Evolutionary conservation across 2,113 vertebrate species (phyloP), one percentile per base, ranked within the genome.

Genomic region (Saccopteryx leptura): DNA sequence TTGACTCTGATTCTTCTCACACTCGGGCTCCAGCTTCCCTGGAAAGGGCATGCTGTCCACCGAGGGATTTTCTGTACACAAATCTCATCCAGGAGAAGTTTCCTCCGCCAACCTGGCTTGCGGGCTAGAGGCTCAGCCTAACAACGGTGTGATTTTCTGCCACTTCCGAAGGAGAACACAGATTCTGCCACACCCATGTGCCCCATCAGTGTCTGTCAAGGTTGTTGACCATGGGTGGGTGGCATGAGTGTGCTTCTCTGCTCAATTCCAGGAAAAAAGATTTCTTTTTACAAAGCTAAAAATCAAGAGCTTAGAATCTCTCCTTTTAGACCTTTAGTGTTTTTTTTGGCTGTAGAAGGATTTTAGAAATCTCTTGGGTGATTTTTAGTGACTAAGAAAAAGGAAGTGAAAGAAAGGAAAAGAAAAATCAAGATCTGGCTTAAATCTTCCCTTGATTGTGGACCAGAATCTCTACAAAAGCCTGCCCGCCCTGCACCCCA

Each of bases 351-450:
- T 95, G 5, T 84, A 91, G 63, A 88, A 91, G 50, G 28, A 95
- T 60, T 86, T 61, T 9, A 71, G 75, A 13, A 69, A 78, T 83
- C 39, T 91, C 48, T 69, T 88, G 23, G 14, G 26, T 76, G 52
- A 39, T 74, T 94, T 94, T 96, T 81, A 86, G 19, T 93, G 33
- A 21, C 52, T 60, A 79, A 92, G 86, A 79, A 81, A 52, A 52
- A 69, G 10, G 28, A 26, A 39, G 39, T 7, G 39, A 39, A 39
- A 66, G 23, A 91, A 71, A 90, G 68, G 26, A 83, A 90, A 78
- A 66, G 18, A 28, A 76, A 96, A 88, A 28, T 65, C n/a, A 52
- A 69, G 52, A 74, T 76, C 33, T 9, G 74, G 15, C 33, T 85
- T 71, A 33, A 72, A 63, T 93, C 63, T 90, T 71, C 68, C 79